Evolutionary conservation across 2,888 invertebrate genomes (phyloP).

Genomic region (Neoaliturus tenellus): DNA sequence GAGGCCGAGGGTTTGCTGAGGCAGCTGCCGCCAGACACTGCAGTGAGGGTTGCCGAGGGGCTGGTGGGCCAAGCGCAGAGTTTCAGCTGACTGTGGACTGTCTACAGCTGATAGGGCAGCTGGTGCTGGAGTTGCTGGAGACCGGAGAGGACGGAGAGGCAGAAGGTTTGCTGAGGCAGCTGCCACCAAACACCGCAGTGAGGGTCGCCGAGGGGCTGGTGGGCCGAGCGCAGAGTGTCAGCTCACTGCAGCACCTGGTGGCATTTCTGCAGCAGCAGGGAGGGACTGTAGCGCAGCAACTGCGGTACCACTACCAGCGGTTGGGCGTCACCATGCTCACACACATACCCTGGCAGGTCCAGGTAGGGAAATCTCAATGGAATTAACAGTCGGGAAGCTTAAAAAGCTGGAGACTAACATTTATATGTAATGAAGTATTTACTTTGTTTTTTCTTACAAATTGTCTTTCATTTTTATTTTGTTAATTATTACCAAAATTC

Average conservation of each 20-base stretch:
- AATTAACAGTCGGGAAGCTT: too few species aligned
- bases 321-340: conserved; percentile 58
- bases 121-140: conserved; percentile 54
- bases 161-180: conserved; percentile 21
- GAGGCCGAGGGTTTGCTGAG: conserved; percentile 40
- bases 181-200: conserved; percentile 37
- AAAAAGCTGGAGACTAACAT: too few species aligned
- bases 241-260: conserved; percentile 31
- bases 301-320: conserved; percentile 45
- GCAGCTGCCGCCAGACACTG: conserved; percentile 41
- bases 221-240: conserved; percentile 36
- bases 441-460: too few species aligned
- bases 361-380: too few species aligned
- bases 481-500: too few species aligned
- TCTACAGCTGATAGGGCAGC: conserved; percentile 37
- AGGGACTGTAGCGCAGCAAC: conserved; percentile 13
- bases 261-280: conserved; percentile 23
- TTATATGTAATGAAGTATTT: too few species aligned
- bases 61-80: conserved; percentile 32
- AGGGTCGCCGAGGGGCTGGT: conserved; percentile 45
- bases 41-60: conserved; percentile 43
- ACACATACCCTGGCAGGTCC: conserved; percentile 41
- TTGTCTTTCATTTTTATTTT: too few species aligned
- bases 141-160: conserved; percentile 18
- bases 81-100: conserved; percentile 34